Conservation (phyloP, 1,140 invertebrate genomes). For the Ips nitidus region DNA sequence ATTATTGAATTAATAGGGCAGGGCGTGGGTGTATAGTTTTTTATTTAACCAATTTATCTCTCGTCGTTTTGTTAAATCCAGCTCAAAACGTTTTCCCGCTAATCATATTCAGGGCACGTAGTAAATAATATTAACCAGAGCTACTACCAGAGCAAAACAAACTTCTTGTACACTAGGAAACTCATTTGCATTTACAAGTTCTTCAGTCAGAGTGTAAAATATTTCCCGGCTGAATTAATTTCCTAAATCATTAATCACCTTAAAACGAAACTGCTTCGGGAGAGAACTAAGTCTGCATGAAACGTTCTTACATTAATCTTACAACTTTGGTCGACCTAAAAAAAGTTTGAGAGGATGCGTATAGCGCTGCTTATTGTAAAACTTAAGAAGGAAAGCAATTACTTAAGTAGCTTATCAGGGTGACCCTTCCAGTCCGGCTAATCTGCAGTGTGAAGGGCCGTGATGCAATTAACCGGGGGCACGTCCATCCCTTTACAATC, state of each 20-base stretch:
- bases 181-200: conserved; percentile 15
- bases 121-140: no score
- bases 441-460: not conserved
- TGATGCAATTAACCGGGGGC: not conserved
- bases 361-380: no score
- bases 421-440: not conserved
- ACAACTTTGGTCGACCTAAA: not conserved
- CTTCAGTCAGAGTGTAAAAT: not conserved
- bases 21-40: no score
- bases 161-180: not conserved
- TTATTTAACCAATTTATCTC: no score
- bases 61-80: no score
- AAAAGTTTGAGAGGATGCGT: not conserved
- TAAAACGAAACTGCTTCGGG: not conserved
- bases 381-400: not conserved
- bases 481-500: conserved; percentile 4
- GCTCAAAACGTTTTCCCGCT: no score
- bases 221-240: not conserved
- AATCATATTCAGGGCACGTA: no score
- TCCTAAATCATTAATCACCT: conserved; percentile 6
- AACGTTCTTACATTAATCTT: not conserved
- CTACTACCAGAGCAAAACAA: not conserved
- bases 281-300: no score
- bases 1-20: no score
- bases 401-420: not conserved